Percentiles rank a stretch among this genome's conserved stretches.
These are phyloP conservation scores for Atta colombica DNA, from an alignment of 1,140 invertebrate species.

Conservation along the genomic window DNA sequence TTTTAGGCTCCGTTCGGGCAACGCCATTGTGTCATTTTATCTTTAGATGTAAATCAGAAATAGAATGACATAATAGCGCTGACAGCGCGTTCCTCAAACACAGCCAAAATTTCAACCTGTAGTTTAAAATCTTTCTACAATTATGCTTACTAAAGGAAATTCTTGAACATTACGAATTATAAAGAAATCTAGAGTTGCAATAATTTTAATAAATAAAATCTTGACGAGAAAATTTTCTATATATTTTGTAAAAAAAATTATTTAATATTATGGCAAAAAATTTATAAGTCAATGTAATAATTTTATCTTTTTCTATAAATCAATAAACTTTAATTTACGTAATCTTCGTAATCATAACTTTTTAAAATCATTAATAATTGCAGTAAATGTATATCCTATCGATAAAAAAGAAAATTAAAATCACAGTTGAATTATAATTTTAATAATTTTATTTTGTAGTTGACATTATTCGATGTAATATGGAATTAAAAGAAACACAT, in stretches of 20 bases:
- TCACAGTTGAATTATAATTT: constrained; percentile 1
- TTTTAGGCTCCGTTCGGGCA: not conserved
- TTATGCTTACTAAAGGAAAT: not conserved
- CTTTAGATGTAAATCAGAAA: too few relatives aligned
- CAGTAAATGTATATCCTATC: not conserved
- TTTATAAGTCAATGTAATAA: not conserved
- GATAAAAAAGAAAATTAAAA: not conserved
- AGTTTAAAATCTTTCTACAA: not conserved
- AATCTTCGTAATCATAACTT: not conserved
- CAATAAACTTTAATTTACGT: not conserved
- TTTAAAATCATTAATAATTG: not conserved
- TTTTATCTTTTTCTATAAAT: not conserved
- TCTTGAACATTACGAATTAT: not conserved
- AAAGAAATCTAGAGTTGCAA: not conserved
- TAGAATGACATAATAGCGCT: too few relatives aligned
- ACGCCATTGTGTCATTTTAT: too few relatives aligned
- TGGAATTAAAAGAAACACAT: not conserved
- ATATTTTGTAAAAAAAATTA: not conserved
- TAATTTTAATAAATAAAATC: not conserved
- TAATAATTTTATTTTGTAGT: not conserved
- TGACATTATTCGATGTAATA: not conserved
- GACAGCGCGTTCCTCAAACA: too few relatives aligned
- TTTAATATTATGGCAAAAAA: not conserved
- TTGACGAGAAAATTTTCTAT: not conserved
- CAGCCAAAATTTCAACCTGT: too few relatives aligned